phyloP scores from a whole-genome alignment of 2,888 invertebrate genomes.

The Mechanitis mazaeus region DNA sequence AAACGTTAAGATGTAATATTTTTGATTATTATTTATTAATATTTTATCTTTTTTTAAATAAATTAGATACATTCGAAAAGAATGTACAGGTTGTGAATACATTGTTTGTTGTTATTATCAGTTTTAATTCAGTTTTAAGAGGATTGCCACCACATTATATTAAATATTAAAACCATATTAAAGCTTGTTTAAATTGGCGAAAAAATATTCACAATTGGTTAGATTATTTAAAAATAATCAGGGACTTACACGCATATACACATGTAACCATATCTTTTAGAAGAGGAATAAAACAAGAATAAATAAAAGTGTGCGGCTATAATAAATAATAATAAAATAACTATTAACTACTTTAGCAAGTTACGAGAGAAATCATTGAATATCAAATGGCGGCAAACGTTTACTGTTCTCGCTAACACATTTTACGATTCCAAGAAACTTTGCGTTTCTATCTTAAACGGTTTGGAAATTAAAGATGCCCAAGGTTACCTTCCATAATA shows the following conservation, averaged over 20 bases:
- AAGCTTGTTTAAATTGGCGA: neutral
- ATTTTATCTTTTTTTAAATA: too few species aligned
- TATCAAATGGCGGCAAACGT: constrained; percentile 21
- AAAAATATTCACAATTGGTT: neutral
- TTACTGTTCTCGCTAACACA: constrained; percentile 15
- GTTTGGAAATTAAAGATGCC: constrained; percentile 13
- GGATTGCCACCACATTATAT: neutral
- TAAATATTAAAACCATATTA: neutral
- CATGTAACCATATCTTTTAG: neutral
- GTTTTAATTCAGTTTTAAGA: too few species aligned
- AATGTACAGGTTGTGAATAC: too few species aligned
- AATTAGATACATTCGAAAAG: too few species aligned
- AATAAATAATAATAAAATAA: constrained; percentile 14
- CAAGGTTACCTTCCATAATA: neutral
- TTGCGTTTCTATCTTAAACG: constrained; percentile 15
- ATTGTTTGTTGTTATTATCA: too few species aligned
- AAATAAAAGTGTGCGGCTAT: neutral
- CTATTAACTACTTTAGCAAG: neutral
- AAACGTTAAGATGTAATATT: too few species aligned
- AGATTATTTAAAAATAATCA: neutral
- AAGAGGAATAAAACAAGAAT: too few species aligned
- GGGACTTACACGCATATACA: neutral
- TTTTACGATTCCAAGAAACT: constrained; percentile 22
- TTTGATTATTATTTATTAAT: too few species aligned
- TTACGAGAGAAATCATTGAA: constrained; percentile 16